Conservation (phyloP, 2,797 vertebrate genomes). For the Lacerta viridis region DNA sequence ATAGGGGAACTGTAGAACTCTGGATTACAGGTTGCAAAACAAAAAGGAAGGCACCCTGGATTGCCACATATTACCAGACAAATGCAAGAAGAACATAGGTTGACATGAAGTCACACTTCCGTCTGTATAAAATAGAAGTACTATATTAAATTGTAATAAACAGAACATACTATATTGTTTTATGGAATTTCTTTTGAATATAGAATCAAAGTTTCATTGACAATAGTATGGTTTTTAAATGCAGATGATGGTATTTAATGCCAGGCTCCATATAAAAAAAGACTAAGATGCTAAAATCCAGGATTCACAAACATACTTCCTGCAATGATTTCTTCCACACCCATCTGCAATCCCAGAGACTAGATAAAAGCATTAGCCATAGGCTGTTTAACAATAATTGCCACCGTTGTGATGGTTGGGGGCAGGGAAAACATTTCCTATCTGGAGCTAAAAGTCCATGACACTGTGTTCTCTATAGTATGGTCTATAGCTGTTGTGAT, state of each 20-base stretch:
- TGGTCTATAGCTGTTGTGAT: not conserved
- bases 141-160: not conserved
- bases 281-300: not conserved
- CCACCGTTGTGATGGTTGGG: not conserved
- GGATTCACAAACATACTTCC: not conserved
- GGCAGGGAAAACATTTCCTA: not conserved
- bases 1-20: not conserved
- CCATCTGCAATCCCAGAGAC: not conserved
- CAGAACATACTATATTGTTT: not conserved
- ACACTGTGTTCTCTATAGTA: not conserved
- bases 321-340: not conserved
- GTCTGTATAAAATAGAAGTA: not conserved
- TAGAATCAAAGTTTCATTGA: not conserved
- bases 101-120: not conserved
- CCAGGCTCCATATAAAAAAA: not conserved
- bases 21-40: not conserved
- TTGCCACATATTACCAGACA: not conserved
- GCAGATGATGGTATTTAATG: not conserved
- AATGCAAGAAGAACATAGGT: not conserved
- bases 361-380: too few species aligned
- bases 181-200: not conserved
- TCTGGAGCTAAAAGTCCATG: not conserved
- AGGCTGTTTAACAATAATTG: not conserved
- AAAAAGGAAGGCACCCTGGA: not conserved
- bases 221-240: not conserved